Conservation (phyloP, 2,113 vertebrate species). For the Dipodomys stephensi region DNA sequence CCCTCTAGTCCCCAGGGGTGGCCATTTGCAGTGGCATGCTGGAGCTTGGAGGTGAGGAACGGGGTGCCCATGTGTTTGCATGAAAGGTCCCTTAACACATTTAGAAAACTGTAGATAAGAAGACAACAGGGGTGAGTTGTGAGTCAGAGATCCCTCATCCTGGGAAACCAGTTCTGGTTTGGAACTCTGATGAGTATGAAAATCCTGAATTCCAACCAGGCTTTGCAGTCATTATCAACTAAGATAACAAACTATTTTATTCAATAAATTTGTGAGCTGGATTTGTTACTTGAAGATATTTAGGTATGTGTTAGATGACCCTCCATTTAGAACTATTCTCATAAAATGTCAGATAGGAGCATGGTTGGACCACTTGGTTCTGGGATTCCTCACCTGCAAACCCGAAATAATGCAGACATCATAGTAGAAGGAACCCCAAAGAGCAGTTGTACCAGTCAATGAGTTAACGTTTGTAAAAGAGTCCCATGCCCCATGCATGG, state of each 20-base stretch:
- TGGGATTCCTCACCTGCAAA: slow-evolving; percentile 9
- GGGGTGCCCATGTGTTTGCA: too few relatives aligned
- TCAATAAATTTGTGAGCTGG: not conserved
- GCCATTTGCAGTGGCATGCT: not conserved
- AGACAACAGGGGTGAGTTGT: not conserved
- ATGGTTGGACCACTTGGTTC: not conserved
- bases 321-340: not conserved
- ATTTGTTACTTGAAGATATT: slow-evolving; percentile 8
- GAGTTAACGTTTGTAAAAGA: not conserved
- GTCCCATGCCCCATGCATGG: not conserved
- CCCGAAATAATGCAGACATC: not conserved
- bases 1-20: not conserved
- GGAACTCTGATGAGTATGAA: not conserved
- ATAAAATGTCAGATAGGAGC: not conserved
- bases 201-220: not conserved
- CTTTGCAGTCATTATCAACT: not conserved
- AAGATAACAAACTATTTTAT: not conserved
- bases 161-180: not conserved
- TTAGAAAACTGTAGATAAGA: not conserved
- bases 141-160: not conserved
- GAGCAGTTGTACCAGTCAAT: not conserved
- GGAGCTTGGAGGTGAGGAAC: not conserved
- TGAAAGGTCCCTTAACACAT: not conserved
- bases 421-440: not conserved
- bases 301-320: not conserved